Evolutionary conservation across 2,888 invertebrate genomes (phyloP).

Genomic region (Melanostoma scalare): DNA sequence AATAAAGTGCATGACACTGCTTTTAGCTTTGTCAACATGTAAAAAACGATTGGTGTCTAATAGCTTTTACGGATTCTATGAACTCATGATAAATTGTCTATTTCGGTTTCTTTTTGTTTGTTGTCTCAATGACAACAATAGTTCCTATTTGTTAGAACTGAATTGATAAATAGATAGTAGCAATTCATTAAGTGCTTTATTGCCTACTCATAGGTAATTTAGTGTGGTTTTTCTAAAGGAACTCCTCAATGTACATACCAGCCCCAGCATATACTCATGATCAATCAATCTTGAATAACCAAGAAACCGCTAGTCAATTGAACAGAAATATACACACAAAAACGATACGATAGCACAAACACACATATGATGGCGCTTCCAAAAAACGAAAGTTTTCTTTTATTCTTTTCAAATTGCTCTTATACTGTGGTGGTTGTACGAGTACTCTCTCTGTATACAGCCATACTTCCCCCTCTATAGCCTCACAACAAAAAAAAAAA

Average conservation of each 20-base stretch:
- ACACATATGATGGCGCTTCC: slow-evolving; percentile 15
- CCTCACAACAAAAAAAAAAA: neutral
- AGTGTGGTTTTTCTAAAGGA: slow-evolving; percentile 27
- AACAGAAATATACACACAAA: slow-evolving; percentile 20
- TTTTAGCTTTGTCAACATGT: no score
- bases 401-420: slow-evolving; percentile 4
- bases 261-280: neutral
- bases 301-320: slow-evolving; percentile 24
- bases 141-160: slow-evolving; percentile 15
- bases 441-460: neutral
- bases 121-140: slow-evolving; percentile 17
- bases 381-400: neutral
- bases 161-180: slow-evolving; percentile 28
- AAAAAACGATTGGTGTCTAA: slow-evolving; percentile 1
- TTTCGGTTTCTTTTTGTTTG: slow-evolving; percentile 2
- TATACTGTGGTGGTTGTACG: neutral
- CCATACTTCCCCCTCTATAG: no score
- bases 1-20: no score
- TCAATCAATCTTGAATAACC: slow-evolving; percentile 33
- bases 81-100: slow-evolving; percentile 17
- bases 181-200: slow-evolving; percentile 39
- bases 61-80: neutral
- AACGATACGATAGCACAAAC: neutral
- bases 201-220: slow-evolving; percentile 41
- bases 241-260: neutral